Percentiles rank a stretch among this genome's conserved stretches.
These are phyloP conservation scores for Lineus longissimus DNA, from an alignment of 1,140 invertebrate genomes.

Conservation along the genomic window DNA sequence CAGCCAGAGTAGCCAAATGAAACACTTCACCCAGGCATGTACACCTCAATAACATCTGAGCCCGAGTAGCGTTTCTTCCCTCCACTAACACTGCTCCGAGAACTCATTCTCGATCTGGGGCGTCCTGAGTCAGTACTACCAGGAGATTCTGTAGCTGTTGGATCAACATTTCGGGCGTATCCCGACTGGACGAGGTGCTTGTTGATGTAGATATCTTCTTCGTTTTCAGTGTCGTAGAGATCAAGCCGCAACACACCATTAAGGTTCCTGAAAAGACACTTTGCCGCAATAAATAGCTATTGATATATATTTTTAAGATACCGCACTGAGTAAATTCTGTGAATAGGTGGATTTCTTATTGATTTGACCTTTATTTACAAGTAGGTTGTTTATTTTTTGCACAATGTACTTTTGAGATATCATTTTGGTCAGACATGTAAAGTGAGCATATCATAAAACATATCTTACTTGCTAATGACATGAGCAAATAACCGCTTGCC, in stretches of 20 bases:
- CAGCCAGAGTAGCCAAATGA: too few species aligned
- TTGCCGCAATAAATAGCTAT: not conserved
- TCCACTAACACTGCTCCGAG: not conserved
- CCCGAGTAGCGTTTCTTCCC: not conserved
- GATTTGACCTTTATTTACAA: not conserved
- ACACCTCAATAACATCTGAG: too few species aligned
- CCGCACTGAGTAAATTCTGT: not conserved
- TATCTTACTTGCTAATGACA: conserved; percentile 25
- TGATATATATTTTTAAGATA: not conserved
- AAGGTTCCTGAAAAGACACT: conserved; percentile 25
- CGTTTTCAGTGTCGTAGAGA: conserved; percentile 30
- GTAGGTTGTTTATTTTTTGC: not conserved
- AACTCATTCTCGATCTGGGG: not conserved
- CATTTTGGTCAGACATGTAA: not conserved
- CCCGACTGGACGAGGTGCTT: conserved; percentile 22
- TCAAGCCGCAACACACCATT: conserved; percentile 29
- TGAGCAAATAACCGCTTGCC: conserved; percentile 31
- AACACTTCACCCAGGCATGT: too few species aligned
- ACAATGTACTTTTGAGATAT: not conserved
- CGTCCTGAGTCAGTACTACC: not conserved
- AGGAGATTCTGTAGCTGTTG: not conserved
- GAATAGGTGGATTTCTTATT: not conserved
- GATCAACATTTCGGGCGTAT: conserved; percentile 14
- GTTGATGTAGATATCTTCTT: conserved; percentile 29
- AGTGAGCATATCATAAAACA: not conserved